Evolutionary conservation across 2,888 invertebrate genomes (phyloP).

Genomic region (Nemoura dubitans): DNA sequence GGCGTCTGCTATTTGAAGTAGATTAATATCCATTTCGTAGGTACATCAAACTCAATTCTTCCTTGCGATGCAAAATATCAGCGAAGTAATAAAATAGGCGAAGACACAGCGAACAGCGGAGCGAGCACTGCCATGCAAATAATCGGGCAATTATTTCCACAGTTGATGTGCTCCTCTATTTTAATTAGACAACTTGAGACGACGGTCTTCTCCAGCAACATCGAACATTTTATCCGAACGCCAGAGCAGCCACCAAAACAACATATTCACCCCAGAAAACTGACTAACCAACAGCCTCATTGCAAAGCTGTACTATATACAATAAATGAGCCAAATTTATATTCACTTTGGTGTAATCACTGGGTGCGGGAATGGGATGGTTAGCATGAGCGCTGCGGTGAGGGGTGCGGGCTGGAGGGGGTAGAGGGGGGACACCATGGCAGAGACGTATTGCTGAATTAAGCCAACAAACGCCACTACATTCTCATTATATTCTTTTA

Average conservation of each 20-base stretch:
- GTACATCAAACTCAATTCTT: background rate
- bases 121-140: background rate
- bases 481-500: conserved; percentile 37
- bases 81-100: background rate
- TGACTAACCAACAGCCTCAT: background rate
- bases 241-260: background rate
- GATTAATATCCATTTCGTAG: background rate
- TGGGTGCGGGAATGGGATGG: background rate
- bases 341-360: conserved; percentile 39
- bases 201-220: background rate
- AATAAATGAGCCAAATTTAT: conserved; percentile 35
- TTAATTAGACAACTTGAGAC: background rate
- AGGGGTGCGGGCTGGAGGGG: background rate
- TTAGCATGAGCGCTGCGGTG: background rate
- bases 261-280: background rate
- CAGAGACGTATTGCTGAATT: conserved; percentile 31
- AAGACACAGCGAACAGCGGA: background rate
- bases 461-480: conserved; percentile 38
- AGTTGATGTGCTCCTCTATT: background rate
- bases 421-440: background rate
- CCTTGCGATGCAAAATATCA: background rate
- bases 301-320: conserved; percentile 18
- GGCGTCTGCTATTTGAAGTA: background rate
- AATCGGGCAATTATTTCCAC: background rate
- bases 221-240: background rate